Conservation (phyloP, 2,113 vertebrate genomes). For the Oreamnos americanus region DNA sequence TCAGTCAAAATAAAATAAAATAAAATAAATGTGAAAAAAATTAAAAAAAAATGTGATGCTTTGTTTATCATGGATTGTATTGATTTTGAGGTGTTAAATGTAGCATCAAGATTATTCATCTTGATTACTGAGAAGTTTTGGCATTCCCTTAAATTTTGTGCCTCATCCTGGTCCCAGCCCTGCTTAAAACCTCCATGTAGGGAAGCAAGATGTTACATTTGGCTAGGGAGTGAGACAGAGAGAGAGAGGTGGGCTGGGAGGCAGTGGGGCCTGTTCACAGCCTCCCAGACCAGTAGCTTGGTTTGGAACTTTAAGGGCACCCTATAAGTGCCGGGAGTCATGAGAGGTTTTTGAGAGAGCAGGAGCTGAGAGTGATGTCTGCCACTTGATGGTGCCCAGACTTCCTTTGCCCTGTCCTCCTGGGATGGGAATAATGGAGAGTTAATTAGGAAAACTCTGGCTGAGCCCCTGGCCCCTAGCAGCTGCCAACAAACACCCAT, state of each 20-base stretch:
- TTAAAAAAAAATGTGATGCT: neutral
- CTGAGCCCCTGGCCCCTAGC: neutral
- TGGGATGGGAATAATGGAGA: neutral
- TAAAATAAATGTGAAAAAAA: no score
- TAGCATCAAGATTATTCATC: neutral
- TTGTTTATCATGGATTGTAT: neutral
- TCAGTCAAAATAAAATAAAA: no score
- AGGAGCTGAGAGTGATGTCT: neutral
- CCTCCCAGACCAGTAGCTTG: neutral
- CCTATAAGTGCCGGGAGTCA: neutral
- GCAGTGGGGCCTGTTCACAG: rapidly evolving
- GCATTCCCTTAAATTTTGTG: neutral
- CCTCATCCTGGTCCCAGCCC: neutral
- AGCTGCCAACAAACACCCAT: constrained; percentile 22
- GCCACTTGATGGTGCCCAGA: rapidly evolving
- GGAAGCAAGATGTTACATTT: no score
- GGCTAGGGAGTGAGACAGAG: neutral
- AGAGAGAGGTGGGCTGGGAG: neutral
- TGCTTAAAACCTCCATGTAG: rapidly evolving
- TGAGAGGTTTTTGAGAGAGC: neutral
- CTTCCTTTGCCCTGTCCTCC: neutral
- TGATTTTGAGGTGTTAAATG: neutral
- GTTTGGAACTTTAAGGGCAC: neutral
- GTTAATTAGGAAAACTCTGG: neutral
- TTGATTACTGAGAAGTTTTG: neutral